Percentiles rank a stretch among this genome's conserved stretches.
phyloP scores from a whole-genome alignment of 2,888 invertebrate species.

The Physocephala rufipes region DNA sequence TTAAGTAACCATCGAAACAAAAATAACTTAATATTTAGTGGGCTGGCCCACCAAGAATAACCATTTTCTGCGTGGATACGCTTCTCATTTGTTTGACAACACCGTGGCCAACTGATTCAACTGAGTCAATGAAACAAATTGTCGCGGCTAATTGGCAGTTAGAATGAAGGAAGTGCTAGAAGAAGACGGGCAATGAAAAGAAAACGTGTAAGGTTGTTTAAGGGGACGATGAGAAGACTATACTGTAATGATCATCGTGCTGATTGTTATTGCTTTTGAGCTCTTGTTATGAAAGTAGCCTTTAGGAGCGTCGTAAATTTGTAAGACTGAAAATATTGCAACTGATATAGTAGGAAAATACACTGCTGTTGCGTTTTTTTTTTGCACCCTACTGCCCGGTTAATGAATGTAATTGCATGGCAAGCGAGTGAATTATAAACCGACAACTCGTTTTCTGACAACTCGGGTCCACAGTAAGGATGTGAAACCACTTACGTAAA shows the following conservation, averaged over 20 bases:
- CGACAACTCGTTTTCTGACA: constrained; percentile 28
- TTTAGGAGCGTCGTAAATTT: constrained; percentile 31
- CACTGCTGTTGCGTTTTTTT: constrained; percentile 17
- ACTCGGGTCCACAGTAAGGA: not conserved
- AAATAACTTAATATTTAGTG: constrained; percentile 28
- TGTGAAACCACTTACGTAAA: not conserved
- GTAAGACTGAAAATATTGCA: not conserved
- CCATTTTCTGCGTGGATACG: not conserved
- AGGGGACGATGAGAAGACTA: too few relatives aligned
- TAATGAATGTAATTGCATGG: constrained; percentile 55
- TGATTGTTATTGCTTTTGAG: too few relatives aligned
- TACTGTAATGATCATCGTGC: too few relatives aligned
- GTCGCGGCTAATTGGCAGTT: not conserved
- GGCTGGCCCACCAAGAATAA: not conserved
- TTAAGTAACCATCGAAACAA: constrained; percentile 8
- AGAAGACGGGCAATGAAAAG: not conserved
- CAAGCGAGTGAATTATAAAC: constrained; percentile 47
- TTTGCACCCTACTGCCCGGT: constrained; percentile 33
- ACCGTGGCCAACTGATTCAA: not conserved
- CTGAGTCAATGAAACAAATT: not conserved
- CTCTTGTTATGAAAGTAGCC: not conserved
- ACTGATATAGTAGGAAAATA: constrained; percentile 16
- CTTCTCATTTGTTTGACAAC: not conserved
- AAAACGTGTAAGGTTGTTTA: too few relatives aligned
- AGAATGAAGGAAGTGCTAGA: not conserved